These are phyloP conservation scores for Stenichneumon culpator DNA, from an alignment of 2,888 invertebrate genomes.

Conservation along the genomic window DNA sequence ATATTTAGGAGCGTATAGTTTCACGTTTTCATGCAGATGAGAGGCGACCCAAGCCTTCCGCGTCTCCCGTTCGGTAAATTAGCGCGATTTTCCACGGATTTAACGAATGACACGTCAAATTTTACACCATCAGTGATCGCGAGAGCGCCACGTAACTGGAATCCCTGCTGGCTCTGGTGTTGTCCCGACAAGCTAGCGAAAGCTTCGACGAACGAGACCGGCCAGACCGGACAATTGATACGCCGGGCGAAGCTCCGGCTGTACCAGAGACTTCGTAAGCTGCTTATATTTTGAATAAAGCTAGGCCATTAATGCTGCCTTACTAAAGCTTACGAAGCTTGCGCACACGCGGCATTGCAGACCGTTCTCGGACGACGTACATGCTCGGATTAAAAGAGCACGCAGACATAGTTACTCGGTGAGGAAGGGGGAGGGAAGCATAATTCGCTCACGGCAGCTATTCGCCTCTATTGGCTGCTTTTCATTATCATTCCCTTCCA, in stretches of 20 bases:
- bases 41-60: constrained; percentile 4
- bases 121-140: constrained; percentile 61
- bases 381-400: constrained; percentile 68
- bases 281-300: constrained; percentile 77
- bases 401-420: constrained; percentile 53
- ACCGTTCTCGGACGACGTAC: constrained; percentile 44
- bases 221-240: constrained; percentile 69
- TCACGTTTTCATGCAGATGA: constrained; percentile 6
- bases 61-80: constrained; percentile 47
- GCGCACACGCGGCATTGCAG: constrained; percentile 58
- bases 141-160: constrained; percentile 20
- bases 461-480: constrained; percentile 36
- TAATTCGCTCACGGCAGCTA: constrained; percentile 59
- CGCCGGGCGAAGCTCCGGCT: constrained; percentile 57
- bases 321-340: constrained; percentile 72
- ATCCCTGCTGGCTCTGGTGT: constrained; percentile 47
- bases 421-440: constrained; percentile 40
- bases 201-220: constrained; percentile 24
- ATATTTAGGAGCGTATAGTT: constrained; percentile 3
- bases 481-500: constrained; percentile 12
- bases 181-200: constrained; percentile 30
- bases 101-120: constrained; percentile 66
- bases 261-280: constrained; percentile 72
- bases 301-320: constrained; percentile 74
- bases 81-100: constrained; percentile 41